Conservation (phyloP, 2,113 vertebrate genomes). For the Puffinus mauretanicus region DNA sequence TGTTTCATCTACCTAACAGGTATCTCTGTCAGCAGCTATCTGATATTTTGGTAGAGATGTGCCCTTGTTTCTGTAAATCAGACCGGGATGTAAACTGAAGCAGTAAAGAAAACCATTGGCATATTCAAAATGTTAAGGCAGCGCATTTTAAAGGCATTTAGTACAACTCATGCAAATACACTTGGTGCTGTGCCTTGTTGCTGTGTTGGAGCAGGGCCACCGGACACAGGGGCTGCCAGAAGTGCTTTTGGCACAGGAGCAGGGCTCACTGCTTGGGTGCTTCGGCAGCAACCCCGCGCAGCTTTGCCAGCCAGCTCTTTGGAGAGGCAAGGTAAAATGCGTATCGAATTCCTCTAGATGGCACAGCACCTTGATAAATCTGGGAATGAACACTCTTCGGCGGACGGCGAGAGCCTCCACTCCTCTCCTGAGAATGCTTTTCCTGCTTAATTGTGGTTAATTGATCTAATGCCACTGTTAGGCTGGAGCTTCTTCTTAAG, state of each 20-base stretch:
- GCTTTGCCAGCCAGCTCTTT: background rate
- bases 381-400: accelerated
- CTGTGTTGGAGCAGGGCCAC: background rate
- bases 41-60: background rate
- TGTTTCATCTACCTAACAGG: background rate
- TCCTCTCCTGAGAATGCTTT: background rate
- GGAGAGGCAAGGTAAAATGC: background rate
- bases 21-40: background rate
- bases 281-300: accelerated
- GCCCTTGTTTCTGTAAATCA: background rate
- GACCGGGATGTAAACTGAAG: background rate
- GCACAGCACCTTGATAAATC: conserved; percentile 15
- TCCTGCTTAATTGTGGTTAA: background rate
- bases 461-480: background rate
- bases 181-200: background rate
- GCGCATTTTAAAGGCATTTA: background rate
- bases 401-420: accelerated
- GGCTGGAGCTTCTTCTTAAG: background rate
- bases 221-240: background rate
- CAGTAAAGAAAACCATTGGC: background rate
- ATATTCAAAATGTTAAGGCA: background rate
- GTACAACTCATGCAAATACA: background rate
- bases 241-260: background rate
- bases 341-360: background rate
- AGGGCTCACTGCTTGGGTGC: accelerated